Conservation (phyloP, 2,797 vertebrate species). For the Valencia hispanica region DNA sequence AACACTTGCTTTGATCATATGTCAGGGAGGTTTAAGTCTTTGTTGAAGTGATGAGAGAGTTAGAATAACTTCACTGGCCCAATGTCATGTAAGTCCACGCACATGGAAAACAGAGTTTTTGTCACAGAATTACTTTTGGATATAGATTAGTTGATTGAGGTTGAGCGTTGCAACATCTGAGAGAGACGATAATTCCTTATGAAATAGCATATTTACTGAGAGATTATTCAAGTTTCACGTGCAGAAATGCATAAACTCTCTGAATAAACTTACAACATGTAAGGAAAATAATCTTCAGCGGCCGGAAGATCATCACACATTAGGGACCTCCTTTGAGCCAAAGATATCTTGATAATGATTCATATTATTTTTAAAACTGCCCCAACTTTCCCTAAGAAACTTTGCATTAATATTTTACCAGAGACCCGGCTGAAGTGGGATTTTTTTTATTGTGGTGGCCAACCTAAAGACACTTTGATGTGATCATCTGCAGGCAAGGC, state of each 20-base stretch:
- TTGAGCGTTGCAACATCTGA: slow-evolving; percentile 45
- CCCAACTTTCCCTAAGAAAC: slow-evolving; percentile 42
- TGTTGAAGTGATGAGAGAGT: slow-evolving; percentile 77
- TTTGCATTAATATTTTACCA: slow-evolving; percentile 37
- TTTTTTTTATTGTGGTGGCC: slow-evolving; percentile 52
- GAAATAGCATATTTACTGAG: slow-evolving; percentile 62
- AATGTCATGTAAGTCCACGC: slow-evolving; percentile 55
- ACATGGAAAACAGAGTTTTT: slow-evolving; percentile 53
- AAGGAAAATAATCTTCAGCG: slow-evolving; percentile 40
- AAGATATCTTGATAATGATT: slow-evolving; percentile 25
- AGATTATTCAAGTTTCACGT: slow-evolving; percentile 63
- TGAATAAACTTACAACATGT: slow-evolving; percentile 27
- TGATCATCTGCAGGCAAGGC: slow-evolving; percentile 40
- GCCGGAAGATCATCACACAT: slow-evolving; percentile 52
- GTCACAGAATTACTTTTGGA: slow-evolving; percentile 58
- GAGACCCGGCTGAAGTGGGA: slow-evolving; percentile 60
- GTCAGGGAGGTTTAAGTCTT: slow-evolving; percentile 73
- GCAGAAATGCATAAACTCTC: slow-evolving; percentile 37
- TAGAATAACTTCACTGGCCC: slow-evolving; percentile 63
- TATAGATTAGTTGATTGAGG: slow-evolving; percentile 57
- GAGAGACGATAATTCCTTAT: slow-evolving; percentile 56
- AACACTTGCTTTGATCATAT: slow-evolving; percentile 77
- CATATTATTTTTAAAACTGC: slow-evolving; percentile 28
- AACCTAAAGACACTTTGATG: slow-evolving; percentile 65
- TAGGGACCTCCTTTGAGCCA: slow-evolving; percentile 31